Conservation (phyloP, 2,797 vertebrate genomes). For the Myripristis jacobus region DNA sequence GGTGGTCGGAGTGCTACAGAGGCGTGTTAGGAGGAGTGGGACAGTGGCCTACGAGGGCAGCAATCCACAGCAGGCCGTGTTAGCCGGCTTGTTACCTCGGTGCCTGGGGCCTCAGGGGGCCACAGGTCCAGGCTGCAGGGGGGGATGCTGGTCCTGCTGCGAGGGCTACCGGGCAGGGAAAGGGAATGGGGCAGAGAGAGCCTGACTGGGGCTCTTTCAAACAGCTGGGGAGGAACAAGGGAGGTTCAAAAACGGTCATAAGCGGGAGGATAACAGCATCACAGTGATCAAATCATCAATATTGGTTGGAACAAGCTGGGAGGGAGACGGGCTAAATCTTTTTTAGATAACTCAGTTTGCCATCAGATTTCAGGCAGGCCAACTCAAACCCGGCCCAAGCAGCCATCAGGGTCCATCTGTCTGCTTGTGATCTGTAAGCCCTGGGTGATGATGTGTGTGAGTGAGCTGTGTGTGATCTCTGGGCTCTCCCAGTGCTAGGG, state of each 20-base stretch:
- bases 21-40: conserved; percentile 27
- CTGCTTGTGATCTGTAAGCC: conserved; percentile 71
- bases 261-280: conserved; percentile 30
- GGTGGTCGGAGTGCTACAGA: conserved; percentile 4
- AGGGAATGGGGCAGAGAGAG: conserved; percentile 44
- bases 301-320: not conserved
- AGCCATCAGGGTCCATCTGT: conserved; percentile 71
- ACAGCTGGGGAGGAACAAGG: conserved; percentile 71
- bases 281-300: conserved; percentile 25
- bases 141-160: conserved; percentile 51
- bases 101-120: conserved; percentile 74
- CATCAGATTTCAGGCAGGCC: conserved; percentile 32
- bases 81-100: conserved; percentile 86
- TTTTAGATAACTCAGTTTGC: conserved; percentile 4
- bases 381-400: conserved; percentile 44
- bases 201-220: conserved; percentile 71
- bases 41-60: conserved; percentile 26
- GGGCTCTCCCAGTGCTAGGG: conserved; percentile 66
- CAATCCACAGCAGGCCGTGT: conserved; percentile 73
- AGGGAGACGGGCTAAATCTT: not conserved
- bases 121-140: conserved; percentile 69
- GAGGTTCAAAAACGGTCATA: conserved; percentile 25
- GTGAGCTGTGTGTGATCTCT: conserved; percentile 76
- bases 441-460: conserved; percentile 75
- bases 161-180: conserved; percentile 49